Evolutionary conservation across 2,113 vertebrate species (phyloP).

Genomic region (Gopherus flavomarginatus): DNA sequence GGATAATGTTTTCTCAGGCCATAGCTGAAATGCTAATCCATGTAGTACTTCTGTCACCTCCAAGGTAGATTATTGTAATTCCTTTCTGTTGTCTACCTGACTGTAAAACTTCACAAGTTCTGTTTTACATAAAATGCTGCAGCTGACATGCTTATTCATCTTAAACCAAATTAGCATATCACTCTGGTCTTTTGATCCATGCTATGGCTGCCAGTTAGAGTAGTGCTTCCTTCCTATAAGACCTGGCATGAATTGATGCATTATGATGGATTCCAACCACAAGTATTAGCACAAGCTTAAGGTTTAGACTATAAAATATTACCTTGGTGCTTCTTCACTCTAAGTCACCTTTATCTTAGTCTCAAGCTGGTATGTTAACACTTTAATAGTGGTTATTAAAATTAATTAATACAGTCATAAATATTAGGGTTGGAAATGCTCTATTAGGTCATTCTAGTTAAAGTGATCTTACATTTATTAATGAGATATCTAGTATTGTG

Average conservation of each 20-base stretch:
- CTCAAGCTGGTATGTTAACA: conserved; percentile 8
- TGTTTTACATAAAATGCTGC: conserved; percentile 55
- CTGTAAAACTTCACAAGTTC: conserved; percentile 63
- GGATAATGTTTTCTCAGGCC: conserved; percentile 55
- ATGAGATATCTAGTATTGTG: neutral
- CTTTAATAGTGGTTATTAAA: conserved; percentile 26
- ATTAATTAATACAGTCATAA: conserved; percentile 35
- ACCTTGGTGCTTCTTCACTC: conserved; percentile 17
- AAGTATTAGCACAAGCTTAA: conserved; percentile 40
- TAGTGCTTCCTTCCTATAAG: neutral
- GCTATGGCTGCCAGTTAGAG: conserved; percentile 47
- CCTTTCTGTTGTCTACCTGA: conserved; percentile 62
- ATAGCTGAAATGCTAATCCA: conserved; percentile 51
- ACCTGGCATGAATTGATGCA: conserved; percentile 19
- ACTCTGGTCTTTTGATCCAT: conserved; percentile 62
- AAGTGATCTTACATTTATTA: neutral
- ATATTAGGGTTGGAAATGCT: neutral
- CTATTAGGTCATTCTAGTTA: neutral
- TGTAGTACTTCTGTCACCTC: conserved; percentile 58
- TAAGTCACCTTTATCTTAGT: conserved; percentile 41
- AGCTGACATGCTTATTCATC: conserved; percentile 58
- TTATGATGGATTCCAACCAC: conserved; percentile 32
- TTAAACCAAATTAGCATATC: conserved; percentile 66
- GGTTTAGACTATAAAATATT: conserved; percentile 50
- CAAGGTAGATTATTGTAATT: conserved; percentile 65